Percentiles rank a stretch among this genome's conserved stretches.
These are phyloP conservation scores for Adelphocoris suturalis DNA, from an alignment of 2,888 invertebrate species.

Conservation along the genomic window DNA sequence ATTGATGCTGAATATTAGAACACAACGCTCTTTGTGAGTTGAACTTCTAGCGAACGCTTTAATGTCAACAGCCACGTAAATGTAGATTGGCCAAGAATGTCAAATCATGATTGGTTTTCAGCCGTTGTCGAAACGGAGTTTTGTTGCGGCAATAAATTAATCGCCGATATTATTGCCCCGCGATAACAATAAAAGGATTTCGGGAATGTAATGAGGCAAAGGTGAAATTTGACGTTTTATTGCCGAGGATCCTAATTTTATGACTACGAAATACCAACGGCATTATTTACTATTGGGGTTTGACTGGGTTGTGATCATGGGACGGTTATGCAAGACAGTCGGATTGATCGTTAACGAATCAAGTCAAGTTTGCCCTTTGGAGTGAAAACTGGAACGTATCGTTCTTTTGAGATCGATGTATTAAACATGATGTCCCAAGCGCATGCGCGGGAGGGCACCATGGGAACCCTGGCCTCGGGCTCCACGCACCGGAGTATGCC, in stretches of 20 bases:
- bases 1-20: neutral
- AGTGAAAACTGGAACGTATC: conserved; percentile 55
- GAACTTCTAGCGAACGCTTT: neutral
- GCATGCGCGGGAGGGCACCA: conserved; percentile 28
- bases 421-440: conserved; percentile 56
- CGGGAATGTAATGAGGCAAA: neutral
- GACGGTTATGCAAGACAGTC: conserved; percentile 11
- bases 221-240: conserved; percentile 23
- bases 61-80: conserved; percentile 30
- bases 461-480: conserved; percentile 50
- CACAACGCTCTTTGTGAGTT: neutral
- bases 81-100: conserved; percentile 10
- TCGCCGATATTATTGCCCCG: neutral
- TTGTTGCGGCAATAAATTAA: conserved; percentile 3
- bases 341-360: conserved; percentile 46
- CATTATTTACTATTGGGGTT: neutral
- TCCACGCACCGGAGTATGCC: conserved; percentile 24
- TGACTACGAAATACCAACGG: conserved; percentile 15
- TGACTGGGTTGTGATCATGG: neutral
- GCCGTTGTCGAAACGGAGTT: neutral
- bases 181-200: conserved; percentile 35
- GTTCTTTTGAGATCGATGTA: conserved; percentile 34
- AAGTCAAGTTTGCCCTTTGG: conserved; percentile 49
- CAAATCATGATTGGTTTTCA: neutral
- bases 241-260: neutral